Conservation (phyloP, 2,888 invertebrate genomes). For the Yponomeuta malinellus region DNA sequence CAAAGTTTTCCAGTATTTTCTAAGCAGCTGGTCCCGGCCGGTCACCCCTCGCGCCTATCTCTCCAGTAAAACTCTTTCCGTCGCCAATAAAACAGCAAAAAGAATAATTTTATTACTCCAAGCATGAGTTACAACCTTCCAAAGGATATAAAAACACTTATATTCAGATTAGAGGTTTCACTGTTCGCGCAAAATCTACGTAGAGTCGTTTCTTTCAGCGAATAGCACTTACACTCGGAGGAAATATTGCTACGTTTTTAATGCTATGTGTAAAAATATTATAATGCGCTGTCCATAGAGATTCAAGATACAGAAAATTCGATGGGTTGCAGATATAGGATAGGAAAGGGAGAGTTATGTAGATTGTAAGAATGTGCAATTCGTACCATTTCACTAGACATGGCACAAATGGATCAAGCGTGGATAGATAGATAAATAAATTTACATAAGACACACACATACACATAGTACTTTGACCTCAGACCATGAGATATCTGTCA, state of each 20-base stretch:
- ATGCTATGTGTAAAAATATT: not conserved
- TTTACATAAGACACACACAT: too few species aligned
- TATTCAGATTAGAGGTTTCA: constrained; percentile 1
- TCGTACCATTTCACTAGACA: too few species aligned
- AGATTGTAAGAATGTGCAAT: too few species aligned
- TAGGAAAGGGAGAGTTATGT: too few species aligned
- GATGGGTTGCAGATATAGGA: too few species aligned
- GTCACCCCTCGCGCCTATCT: not conserved
- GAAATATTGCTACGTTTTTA: constrained; percentile 1
- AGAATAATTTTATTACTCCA: constrained; percentile 8
- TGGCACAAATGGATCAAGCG: too few species aligned
- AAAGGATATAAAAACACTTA: constrained; percentile 4
- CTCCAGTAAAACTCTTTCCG: constrained; percentile 6
- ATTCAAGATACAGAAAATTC: too few species aligned
- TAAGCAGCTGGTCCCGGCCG: not conserved
- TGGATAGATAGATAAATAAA: too few species aligned
- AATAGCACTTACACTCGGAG: not conserved
- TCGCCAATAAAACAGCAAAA: constrained; percentile 7
- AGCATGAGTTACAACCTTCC: not conserved
- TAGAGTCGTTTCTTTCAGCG: not conserved
- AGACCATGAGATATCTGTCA: too few species aligned
- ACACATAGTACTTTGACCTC: too few species aligned
- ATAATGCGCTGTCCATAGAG: not conserved
- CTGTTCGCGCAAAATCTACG: not conserved
- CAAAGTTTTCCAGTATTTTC: not conserved